Conservation (phyloP, 1,140 invertebrate species). For the Papilio polytes region DNA sequence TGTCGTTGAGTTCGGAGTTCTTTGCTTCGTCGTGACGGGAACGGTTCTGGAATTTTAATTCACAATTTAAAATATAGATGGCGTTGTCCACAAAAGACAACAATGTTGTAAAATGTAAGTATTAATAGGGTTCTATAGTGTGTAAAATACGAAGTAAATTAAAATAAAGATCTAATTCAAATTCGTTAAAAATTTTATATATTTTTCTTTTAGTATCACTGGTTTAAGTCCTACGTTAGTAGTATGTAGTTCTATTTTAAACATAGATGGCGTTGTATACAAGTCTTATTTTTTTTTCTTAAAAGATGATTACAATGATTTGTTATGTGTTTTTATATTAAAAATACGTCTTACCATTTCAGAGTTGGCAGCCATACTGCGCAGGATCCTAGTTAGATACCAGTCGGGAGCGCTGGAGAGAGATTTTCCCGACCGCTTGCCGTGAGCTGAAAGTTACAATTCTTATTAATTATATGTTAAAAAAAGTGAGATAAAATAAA, state of each 20-base stretch:
- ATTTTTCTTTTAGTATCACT: too few relatives aligned
- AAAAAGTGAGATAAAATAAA: too few relatives aligned
- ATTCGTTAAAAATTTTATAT: too few relatives aligned
- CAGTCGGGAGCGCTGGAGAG: slow-evolving; percentile 63
- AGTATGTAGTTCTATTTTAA: too few relatives aligned
- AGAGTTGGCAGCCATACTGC: slow-evolving; percentile 60
- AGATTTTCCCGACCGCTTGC: slow-evolving; percentile 81
- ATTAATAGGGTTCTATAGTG: neutral
- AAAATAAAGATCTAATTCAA: too few relatives aligned
- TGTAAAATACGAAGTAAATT: too few relatives aligned
- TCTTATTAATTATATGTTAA: too few relatives aligned
- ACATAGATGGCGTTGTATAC: neutral
- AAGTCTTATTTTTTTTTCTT: neutral
- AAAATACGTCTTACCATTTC: slow-evolving; percentile 57
- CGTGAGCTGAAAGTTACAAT: slow-evolving; percentile 81
- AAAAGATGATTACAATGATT: neutral
- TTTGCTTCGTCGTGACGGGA: slow-evolving; percentile 50
- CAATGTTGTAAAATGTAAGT: neutral
- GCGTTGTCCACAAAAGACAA: slow-evolving; percentile 40
- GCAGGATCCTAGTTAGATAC: slow-evolving; percentile 68
- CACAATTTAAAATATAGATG: slow-evolving; percentile 44
- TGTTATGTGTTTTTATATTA: neutral
- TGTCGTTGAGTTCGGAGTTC: slow-evolving; percentile 60
- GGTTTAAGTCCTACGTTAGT: too few relatives aligned
- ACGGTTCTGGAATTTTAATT: slow-evolving; percentile 61